Evolutionary conservation across 1,140 invertebrate species (phyloP).

Genomic region (Dreissena rostriformis): DNA sequence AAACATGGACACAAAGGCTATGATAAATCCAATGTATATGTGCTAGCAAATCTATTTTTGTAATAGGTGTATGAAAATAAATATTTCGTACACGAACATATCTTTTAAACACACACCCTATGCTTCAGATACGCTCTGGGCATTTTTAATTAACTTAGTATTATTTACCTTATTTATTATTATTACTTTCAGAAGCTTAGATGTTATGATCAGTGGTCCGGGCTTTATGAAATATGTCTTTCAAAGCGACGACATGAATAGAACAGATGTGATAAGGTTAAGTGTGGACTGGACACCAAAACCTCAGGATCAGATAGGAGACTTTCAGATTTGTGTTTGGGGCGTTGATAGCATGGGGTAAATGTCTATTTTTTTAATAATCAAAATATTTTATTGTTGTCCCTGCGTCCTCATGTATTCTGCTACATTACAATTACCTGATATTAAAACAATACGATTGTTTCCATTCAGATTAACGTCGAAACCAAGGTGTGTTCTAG

Average conservation of each 20-base stretch:
- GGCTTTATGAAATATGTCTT: conserved; percentile 1
- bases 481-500: too few species aligned
- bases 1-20: background rate
- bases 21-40: background rate
- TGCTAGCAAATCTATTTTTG: background rate
- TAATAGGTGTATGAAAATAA: background rate
- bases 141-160: background rate
- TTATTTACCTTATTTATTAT: too few species aligned
- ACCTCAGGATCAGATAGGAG: background rate
- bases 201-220: conserved; percentile 7
- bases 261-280: conserved; percentile 5
- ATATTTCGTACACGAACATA: background rate
- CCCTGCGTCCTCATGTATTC: background rate
- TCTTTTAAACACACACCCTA: background rate
- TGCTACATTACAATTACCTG: too few species aligned
- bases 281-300: background rate
- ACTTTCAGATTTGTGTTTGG: conserved; percentile 29
- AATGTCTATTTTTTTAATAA: too few species aligned
- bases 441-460: too few species aligned
- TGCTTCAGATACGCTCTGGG: background rate
- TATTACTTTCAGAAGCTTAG: background rate
- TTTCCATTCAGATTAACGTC: too few species aligned
- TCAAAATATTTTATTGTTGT: too few species aligned
- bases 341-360: conserved; percentile 30
- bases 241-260: conserved; percentile 15